Conservation (phyloP, 2,888 invertebrate species). For the Sturmia bella region DNA sequence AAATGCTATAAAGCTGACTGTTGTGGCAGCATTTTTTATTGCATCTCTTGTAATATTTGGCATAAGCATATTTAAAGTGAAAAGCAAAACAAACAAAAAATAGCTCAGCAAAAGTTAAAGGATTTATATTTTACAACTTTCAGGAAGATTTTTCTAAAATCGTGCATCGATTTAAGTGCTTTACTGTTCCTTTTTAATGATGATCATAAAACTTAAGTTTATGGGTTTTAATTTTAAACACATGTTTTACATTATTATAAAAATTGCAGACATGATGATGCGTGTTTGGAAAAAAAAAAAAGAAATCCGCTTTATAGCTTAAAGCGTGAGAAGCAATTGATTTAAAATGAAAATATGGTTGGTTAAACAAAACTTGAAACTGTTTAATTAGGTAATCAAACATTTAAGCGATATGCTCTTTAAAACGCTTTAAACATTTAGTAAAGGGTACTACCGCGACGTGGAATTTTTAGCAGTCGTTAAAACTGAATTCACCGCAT, state of each 20-base stretch:
- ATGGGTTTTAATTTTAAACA: slow-evolving; percentile 55
- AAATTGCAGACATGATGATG: slow-evolving; percentile 28
- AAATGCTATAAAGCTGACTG: slow-evolving; percentile 22
- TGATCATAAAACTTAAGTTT: slow-evolving; percentile 58
- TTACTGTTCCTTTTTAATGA: slow-evolving; percentile 45
- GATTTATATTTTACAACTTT: slow-evolving; percentile 44
- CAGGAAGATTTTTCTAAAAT: slow-evolving; percentile 13
- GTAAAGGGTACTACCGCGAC: too few relatives aligned
- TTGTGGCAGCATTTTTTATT: slow-evolving; percentile 19
- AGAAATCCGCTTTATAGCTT: too few relatives aligned
- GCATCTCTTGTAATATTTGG: slow-evolving; percentile 38
- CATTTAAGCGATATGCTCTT: too few relatives aligned
- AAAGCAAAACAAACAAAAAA: too few relatives aligned
- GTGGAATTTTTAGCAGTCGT: too few relatives aligned
- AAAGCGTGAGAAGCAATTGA: background rate
- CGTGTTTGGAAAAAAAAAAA: background rate
- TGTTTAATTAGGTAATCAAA: too few relatives aligned
- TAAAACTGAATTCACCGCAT: too few relatives aligned
- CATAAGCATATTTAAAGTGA: slow-evolving; percentile 21
- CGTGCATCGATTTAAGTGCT: slow-evolving; percentile 37
- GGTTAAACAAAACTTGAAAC: too few relatives aligned
- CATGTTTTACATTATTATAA: slow-evolving; percentile 62
- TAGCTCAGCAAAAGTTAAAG: slow-evolving; percentile 45
- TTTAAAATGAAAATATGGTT: too few relatives aligned
- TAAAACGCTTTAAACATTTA: too few relatives aligned